Evolutionary conservation across 2,113 vertebrate genomes (phyloP).

Genomic region (Telmatochromis sp.): DNA sequence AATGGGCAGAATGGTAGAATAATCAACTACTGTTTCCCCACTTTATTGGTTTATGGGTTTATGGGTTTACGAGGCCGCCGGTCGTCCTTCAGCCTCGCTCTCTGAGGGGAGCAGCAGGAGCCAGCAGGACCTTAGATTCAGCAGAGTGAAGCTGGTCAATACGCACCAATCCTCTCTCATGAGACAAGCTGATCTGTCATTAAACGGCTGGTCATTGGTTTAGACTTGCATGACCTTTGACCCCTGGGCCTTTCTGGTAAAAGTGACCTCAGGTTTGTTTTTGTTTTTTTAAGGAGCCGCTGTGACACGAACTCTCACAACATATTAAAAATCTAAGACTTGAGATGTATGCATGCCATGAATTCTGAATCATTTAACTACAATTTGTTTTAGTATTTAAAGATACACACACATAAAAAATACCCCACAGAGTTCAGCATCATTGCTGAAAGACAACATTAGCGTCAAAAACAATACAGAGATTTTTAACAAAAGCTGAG

Average conservation of each 20-base stretch:
- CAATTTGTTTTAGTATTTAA: not conserved
- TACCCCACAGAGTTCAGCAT: not conserved
- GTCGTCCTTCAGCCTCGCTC: not conserved
- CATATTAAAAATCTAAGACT: not conserved
- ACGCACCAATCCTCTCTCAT: not conserved
- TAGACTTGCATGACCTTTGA: conserved; percentile 42
- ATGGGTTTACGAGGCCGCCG: conserved; percentile 24
- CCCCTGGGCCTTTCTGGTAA: conserved; percentile 20
- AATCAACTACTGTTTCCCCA: conserved; percentile 54
- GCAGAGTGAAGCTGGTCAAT: not conserved
- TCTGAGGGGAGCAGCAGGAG: not conserved
- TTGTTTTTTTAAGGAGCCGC: not conserved
- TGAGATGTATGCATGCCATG: not conserved
- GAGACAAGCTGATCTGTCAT: conserved; percentile 23
- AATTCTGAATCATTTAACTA: not conserved
- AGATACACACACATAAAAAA: not conserved
- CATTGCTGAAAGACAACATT: not conserved
- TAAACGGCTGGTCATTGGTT: not conserved
- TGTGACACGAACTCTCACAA: conserved; percentile 24
- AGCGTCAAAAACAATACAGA: fast-evolving
- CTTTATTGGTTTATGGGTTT: conserved; percentile 56
- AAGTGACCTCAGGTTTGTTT: conserved; percentile 18
- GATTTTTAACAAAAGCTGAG: not conserved
- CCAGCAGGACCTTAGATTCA: not conserved
- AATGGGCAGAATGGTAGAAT: conserved; percentile 54